Conservation (phyloP, 2,113 vertebrate species). For the Mormoops blainvillei region DNA sequence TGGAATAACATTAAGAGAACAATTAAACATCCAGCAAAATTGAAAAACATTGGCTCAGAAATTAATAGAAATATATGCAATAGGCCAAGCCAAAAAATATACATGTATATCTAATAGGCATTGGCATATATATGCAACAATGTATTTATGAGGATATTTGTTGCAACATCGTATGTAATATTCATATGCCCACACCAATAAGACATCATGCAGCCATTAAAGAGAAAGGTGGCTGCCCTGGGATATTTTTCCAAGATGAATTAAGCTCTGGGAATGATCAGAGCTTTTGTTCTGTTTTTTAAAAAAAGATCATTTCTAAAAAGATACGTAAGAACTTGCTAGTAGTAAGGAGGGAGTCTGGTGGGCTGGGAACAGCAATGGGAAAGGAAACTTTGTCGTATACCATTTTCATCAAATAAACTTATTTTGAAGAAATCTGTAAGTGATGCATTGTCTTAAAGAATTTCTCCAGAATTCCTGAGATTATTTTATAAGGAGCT, state of each 20-base stretch:
- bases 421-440: background rate
- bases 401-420: background rate
- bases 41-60: background rate
- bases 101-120: background rate
- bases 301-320: background rate
- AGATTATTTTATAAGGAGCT: conserved; percentile 21
- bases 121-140: background rate
- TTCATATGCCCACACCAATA: background rate
- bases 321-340: background rate
- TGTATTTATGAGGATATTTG: background rate
- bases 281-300: background rate
- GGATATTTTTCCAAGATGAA: background rate
- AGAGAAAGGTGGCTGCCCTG: background rate
- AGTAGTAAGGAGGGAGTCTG: background rate
- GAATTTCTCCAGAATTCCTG: background rate
- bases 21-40: background rate
- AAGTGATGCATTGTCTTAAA: background rate
- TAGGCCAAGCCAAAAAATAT: background rate
- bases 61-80: background rate
- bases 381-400: background rate
- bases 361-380: background rate
- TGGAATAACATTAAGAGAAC: background rate
- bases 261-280: background rate
- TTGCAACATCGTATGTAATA: background rate
- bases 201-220: background rate